A percentile compares a stretch with the other conserved stretches of the same genome.
These are phyloP conservation scores for Podabrus alpinus DNA, from an alignment of 2,888 invertebrate species.

Conservation along the genomic window DNA sequence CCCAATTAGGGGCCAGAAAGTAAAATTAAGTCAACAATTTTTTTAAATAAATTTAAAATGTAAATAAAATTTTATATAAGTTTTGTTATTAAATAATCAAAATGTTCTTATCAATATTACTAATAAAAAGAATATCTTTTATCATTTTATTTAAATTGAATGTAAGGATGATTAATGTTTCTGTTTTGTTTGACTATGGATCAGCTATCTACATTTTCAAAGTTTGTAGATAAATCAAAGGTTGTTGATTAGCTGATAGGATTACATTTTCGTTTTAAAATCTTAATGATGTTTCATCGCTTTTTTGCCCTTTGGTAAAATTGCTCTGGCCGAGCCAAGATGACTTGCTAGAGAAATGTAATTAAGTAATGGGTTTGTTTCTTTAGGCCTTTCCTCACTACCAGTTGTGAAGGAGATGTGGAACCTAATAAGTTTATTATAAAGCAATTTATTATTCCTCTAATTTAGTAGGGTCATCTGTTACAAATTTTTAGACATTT, in stretches of 20 bases:
- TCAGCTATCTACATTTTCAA: not conserved
- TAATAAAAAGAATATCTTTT: not conserved
- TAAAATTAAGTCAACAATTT: constrained; percentile 35
- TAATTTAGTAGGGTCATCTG: no score
- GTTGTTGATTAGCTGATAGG: not conserved
- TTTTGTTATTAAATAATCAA: not conserved
- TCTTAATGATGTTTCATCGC: no score
- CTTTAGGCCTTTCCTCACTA: no score
- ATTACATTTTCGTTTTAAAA: no score
- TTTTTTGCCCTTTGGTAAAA: no score
- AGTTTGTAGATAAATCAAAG: not conserved
- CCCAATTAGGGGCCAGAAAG: constrained; percentile 56
- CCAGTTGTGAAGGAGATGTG: no score
- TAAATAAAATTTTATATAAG: not conserved
- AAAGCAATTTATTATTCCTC: no score
- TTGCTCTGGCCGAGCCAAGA: no score
- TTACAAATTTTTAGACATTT: no score
- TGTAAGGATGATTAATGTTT: not conserved
- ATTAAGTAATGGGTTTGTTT: no score
- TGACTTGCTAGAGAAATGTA: no score
- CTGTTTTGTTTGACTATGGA: not conserved
- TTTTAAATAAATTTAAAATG: constrained; percentile 12
- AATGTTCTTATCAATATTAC: not conserved
- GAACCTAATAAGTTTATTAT: no score
- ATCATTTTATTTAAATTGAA: not conserved